Percentiles rank a stretch among this genome's conserved stretches.
These are phyloP conservation scores for Felis catus DNA, from an alignment of 2,113 vertebrate genomes.

Conservation along the genomic window F.catus_Fca126_mat1.0 CM031423.1:84351501-84352000, in stretches of 20 bases:
- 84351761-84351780: conserved; percentile 84
- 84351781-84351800: conserved; percentile 70
- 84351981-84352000: conserved; percentile 93
- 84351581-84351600: conserved; percentile 29
- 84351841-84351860: conserved; percentile 81
- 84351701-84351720: conserved; percentile 75
- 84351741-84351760: conserved; percentile 76
- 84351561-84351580: conserved; percentile 10
- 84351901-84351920: conserved; percentile 88
- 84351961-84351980: conserved; percentile 88
- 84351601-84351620: not conserved
- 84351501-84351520: conserved; percentile 63
- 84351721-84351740: conserved; percentile 70
- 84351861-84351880: conserved; percentile 89
- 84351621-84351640: conserved; percentile 14
- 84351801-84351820: conserved; percentile 60
- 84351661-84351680: conserved; percentile 34
- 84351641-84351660: conserved; percentile 36
- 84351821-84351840: conserved; percentile 88
- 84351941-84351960: conserved; percentile 92
- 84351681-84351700: conserved; percentile 51
- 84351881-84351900: conserved; percentile 91
- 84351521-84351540: conserved; percentile 70
- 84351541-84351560: not conserved
- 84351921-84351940: conserved; percentile 95